Evolutionary conservation across 2,113 vertebrate species (phyloP), one percentile per base, ranked within the genome.

Genomic region (Phaetusa simplex): DNA sequence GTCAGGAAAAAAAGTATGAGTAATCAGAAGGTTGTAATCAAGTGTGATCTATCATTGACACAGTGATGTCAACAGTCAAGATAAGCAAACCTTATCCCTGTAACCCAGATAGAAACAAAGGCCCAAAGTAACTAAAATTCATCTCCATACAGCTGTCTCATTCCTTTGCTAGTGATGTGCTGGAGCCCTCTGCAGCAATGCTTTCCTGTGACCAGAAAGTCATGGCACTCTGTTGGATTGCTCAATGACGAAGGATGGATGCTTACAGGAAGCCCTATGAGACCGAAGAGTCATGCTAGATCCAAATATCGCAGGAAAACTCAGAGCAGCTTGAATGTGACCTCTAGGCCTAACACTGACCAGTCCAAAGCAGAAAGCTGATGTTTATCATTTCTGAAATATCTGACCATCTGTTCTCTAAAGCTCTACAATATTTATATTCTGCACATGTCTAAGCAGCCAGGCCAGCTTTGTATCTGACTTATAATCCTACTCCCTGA

Each of bases 391-490:
- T 74, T 95, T 89, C 78, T 90, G 65, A 95, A 97, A 96, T 93
- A 73, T 97, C 82, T 86, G 53, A 24, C 96, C 97, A 97, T 96
- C 96, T 97, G 96, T 77, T 96, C 82, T 95, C 81, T 92, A 72
- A 90, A 92, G 72, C 53, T 93, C 84, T 94, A 70, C 52, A 91
- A 82, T 88, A 96, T 95, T 90, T 95, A 91, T 94, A 79, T 93
- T 93, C 86, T 90, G 82, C 61, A 53, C 78, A 89, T 82, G 56
- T 86, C 82, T 90, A 91, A 97, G 76, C 55, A 93, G 92, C 82
- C 94, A 95, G 71, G 50, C 88, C 77, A 94, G 88, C 86, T 97
- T 95, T 83, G 76, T 94, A 90, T 55, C 26, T 83, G 73, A 82
- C 1, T 94, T 81, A 84, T 83, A 97, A 94, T 96, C 55, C 65